These are phyloP conservation scores for Rhimphoctona megacephalus DNA, from an alignment of 2,888 invertebrate genomes.

Conservation along the genomic window DNA sequence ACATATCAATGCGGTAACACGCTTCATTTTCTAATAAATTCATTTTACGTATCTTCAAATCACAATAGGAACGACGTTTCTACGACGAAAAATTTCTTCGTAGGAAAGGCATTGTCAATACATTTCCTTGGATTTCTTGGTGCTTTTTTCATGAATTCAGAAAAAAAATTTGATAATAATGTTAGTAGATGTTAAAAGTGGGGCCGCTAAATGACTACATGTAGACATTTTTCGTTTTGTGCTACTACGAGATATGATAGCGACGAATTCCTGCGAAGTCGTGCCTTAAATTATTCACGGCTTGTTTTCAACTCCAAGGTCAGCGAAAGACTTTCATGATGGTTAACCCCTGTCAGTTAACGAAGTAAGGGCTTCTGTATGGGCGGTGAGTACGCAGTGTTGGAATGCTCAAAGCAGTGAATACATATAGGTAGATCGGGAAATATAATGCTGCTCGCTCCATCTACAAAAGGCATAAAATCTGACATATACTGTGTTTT, in stretches of 20 bases:
- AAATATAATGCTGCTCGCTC: constrained; percentile 17
- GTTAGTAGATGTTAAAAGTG: background rate
- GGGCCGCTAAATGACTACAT: background rate
- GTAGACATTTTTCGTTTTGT: constrained; percentile 3
- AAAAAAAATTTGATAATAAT: background rate
- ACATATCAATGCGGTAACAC: background rate
- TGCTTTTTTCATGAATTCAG: background rate
- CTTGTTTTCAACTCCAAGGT: constrained; percentile 2
- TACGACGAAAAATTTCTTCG: background rate
- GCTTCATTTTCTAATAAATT: background rate
- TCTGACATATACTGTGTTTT: constrained; percentile 34
- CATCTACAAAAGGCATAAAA: constrained; percentile 36
- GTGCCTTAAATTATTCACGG: constrained; percentile 24
- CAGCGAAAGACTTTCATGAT: constrained; percentile 7
- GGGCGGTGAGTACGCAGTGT: background rate
- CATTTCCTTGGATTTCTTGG: background rate
- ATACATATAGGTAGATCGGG: background rate
- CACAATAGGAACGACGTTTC: background rate
- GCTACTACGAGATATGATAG: background rate
- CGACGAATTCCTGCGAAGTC: constrained; percentile 10
- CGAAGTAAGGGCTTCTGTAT: background rate
- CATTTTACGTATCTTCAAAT: background rate
- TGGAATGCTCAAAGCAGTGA: constrained; percentile 4
- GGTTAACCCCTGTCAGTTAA: background rate
- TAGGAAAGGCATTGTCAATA: background rate